Evolutionary conservation across 92 coral and sea anemone species (phyloP), one percentile per base, ranked within the genome.

Genomic region (Desmophyllum pertusum): DNA sequence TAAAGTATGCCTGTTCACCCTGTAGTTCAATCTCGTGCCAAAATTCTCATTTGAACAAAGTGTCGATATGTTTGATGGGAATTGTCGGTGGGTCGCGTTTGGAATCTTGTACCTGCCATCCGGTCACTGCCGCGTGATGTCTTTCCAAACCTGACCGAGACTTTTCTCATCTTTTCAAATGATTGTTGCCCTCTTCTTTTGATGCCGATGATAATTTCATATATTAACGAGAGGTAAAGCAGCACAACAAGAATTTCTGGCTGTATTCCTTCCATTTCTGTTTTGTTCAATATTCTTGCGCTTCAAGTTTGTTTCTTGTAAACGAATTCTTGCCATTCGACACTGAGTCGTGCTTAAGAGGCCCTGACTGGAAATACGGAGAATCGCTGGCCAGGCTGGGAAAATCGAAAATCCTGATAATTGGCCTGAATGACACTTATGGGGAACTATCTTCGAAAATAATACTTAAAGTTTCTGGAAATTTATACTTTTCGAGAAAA

Each of bases 1-100:
- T n/a, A 59, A 3, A 67, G 15, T 62, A 25, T 5, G 6, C 17
- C 53, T 48, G 23, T 48, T 27, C 37, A 46, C 36, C n/a, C 35
- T 65, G 66, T 33, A 23, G 35, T 52, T 72, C 43, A 84, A 36
- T 84, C 86, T 46, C 92, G 82, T 46, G 81, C 83, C 27, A 89
- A 75, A 46, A 89, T 79, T 57, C 92, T 74, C 89, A 89, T 89
- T 68, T 89, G 92, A 10, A 89, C 86, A 76, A 89, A 89, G 70
- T 89, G 92, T 69, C 89, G 84, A 25, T 75, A 84, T 48, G 85
- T 89, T 33, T 89, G 81, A 37, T 65, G 73, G 10, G 75, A 52
- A 61, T 37, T 37, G 50, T 84, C 87, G 51, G 59, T 11, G 13
- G 9, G 42, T 52, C 70, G 76, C 25, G 52, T 46, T 43, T 57